Base-by-base conservation (phyloP, 53 echinoderm and acorn worm genomes). In the Stichopus horrens region DNA sequence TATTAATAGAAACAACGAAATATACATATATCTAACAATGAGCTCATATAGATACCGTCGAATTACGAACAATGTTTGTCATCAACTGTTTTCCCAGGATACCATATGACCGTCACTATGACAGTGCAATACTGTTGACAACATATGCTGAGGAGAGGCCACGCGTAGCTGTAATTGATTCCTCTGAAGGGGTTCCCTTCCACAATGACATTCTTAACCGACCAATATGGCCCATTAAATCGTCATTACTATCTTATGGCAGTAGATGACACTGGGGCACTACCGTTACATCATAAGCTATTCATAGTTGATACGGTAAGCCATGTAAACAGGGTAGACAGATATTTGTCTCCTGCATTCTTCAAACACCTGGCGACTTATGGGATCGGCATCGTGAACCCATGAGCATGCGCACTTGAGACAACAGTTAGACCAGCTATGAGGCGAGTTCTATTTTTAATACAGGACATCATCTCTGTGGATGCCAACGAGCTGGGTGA, bases 201-300 rank as follows among this genome's bases (percentile, higher is more conserved):
- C 11, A 63, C 63, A 9, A 55, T 79, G 55, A 16, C 79, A 79
- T 79, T 79, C 55, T 79, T 79, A 19, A n/a, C 53, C 54, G 79
- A 53, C 79, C 79, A 79, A 79, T 53, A 53, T 54, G 79, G 79
- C 54, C 79, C 53, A 79, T 79, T 55, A 55, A 79, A 79, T 79
- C 79, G 53, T 79, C 79, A 79, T 79, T 52, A 79, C 79, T 16
- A 79, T 79, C 19, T 79, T 63, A 63, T 54, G 51, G 53, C 11
- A 79, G 55, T n/a, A 55, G 54, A 79, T 79, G 79, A 79, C 79
- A 79, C 19, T 37, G 56, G 55, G 53, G 79, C 5, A 79, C 5
- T 54, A 77, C 55, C 79, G 53, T 79, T 79, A 53, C 79, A 55
- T 79, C 79, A 79, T 79, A 55, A 63, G 63, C 63, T 63, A 63